Evolutionary conservation across 2,888 invertebrate genomes (phyloP), one percentile per base, ranked within the genome.

Genomic region (Meiosimyza platycephala): DNA sequence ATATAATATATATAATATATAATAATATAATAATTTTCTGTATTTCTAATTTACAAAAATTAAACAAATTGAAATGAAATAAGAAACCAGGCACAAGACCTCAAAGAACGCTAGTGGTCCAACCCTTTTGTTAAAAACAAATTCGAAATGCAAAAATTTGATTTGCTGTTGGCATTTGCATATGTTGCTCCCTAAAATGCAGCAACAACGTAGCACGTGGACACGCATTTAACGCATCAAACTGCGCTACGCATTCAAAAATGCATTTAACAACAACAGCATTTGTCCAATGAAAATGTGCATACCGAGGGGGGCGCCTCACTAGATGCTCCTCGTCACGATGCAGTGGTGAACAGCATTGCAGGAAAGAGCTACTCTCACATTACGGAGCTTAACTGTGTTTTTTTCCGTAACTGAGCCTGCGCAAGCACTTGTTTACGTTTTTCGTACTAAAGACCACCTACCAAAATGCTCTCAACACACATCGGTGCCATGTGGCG

Each of bases 201-300:
- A 63, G 40, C 57, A 70, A 70, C 70, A 70, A 63, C 13, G 54
- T 9, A 47, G 22, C 63, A 40, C 54, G 47, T 54, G 62, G 47
- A 64, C 64, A 72, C 72, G 72, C 72, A 68, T 52, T 40, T 11
- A 50, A 68, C 68, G 72, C 72, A 68, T 40, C 55, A 50, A 62
- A 55, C 72, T 68, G 68, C 72, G 52, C 65, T 57, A 72, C 72
- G 63, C 72, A 72, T 62, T 54, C 67, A 60, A 33, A 63, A 68
- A 64, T 72, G 72, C 68, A 72, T 63, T 47, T 54, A 63, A 68
- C 68, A 63, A 40, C 50, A 22, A 50, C 18, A 51, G 54, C 57
- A 47, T 54, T 54, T 54, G 68, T 62, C 72, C 72, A 68, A 68
- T 68, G 68, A 70, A 70, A 70, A 62, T 62, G 70, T 54, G 63